phyloP scores from a whole-genome alignment of 2,113 vertebrate species.

The Pavo muticus region DNA sequence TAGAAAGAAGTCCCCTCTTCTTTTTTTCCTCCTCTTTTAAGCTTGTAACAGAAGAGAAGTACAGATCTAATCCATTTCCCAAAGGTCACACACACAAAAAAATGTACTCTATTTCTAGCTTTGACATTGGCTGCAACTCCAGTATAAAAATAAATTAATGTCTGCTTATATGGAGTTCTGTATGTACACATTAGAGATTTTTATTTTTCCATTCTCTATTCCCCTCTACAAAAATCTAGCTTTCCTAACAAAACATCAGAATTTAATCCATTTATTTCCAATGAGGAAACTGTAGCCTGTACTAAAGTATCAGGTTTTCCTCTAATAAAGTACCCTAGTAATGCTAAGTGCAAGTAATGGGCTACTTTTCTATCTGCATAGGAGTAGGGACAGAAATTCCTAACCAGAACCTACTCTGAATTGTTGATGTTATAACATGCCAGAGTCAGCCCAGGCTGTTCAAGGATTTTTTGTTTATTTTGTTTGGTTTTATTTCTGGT shows the following conservation, averaged over 20 bases:
- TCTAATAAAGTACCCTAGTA: not conserved
- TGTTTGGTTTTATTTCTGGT: not conserved
- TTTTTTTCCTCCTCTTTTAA: not conserved
- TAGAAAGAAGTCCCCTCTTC: not conserved
- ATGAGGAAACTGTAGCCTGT: not conserved
- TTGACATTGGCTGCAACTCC: not conserved
- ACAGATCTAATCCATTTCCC: not conserved
- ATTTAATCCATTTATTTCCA: not conserved
- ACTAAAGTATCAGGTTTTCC: not conserved
- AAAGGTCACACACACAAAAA: not conserved
- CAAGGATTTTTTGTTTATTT: not conserved
- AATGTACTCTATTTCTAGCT: not conserved
- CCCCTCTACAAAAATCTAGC: not conserved
- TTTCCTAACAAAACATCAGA: not conserved
- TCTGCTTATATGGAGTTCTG: not conserved
- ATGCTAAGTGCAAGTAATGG: not conserved
- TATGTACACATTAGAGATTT: not conserved
- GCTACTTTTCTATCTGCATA: too few species aligned
- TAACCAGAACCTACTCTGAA: not conserved
- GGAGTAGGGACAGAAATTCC: too few species aligned
- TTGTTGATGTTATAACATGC: not conserved
- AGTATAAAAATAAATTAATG: not conserved
- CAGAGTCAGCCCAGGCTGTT: not conserved
- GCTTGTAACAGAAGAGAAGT: not conserved
- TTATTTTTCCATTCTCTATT: not conserved